Percentiles rank a stretch among this genome's conserved stretches.
Evolutionary conservation across 2,113 vertebrate species (phyloP).

Genomic region (Okapia johnstoni): DNA sequence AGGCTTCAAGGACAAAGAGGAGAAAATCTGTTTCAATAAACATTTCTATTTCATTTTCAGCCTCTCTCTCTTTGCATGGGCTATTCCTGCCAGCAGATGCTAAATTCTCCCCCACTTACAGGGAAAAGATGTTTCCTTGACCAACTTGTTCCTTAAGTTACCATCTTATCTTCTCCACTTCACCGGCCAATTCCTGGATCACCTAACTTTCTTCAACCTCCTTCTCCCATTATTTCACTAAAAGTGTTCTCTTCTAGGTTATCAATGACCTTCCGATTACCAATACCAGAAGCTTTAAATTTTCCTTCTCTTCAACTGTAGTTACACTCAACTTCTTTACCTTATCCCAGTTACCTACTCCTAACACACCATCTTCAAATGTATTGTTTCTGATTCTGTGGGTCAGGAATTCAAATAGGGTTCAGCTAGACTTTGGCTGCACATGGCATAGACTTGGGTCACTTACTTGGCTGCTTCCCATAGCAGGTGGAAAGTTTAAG

Average conservation of each 20-base stretch:
- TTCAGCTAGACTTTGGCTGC: background rate
- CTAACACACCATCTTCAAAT: background rate
- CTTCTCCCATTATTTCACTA: background rate
- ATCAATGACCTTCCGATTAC: background rate
- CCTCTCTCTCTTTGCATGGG: background rate
- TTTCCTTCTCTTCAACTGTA: background rate
- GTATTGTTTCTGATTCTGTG: background rate
- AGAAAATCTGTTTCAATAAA: background rate
- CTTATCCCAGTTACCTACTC: background rate
- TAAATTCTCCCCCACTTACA: background rate
- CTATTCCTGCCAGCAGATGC: background rate
- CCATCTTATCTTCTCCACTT: background rate
- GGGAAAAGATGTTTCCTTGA: background rate
- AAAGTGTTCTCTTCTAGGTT: background rate
- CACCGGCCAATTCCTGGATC: background rate
- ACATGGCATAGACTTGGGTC: background rate
- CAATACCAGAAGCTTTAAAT: background rate
- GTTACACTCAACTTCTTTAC: background rate
- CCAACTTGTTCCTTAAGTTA: background rate
- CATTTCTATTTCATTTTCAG: background rate
- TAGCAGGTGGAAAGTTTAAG: background rate
- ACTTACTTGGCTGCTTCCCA: background rate
- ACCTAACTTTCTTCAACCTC: background rate
- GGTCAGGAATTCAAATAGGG: background rate
- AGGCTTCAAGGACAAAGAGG: background rate